These are phyloP conservation scores for Peromyscus aztecus DNA, from an alignment of 2,797 vertebrate genomes.

Conservation along the genomic window DNA sequence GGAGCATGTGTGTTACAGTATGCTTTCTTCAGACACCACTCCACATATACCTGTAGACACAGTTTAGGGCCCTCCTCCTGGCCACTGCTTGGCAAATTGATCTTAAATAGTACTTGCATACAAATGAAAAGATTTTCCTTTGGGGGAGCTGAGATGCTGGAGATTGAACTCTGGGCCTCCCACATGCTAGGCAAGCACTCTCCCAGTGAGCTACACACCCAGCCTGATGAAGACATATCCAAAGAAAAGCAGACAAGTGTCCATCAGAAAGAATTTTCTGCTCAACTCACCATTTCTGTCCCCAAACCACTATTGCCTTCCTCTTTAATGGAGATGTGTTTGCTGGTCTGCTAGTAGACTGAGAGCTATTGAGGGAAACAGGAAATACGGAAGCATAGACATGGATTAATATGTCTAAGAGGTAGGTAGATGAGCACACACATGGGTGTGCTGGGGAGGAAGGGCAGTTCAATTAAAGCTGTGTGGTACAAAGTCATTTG, in stretches of 20 bases:
- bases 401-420: neutral
- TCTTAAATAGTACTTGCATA: neutral
- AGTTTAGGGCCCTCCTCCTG: neutral
- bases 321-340: neutral
- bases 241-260: neutral
- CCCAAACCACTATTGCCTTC: neutral
- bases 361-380: neutral
- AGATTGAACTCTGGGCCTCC: neutral
- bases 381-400: neutral
- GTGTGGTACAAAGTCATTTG: neutral
- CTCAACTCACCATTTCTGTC: neutral
- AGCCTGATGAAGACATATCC: neutral
- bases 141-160: neutral
- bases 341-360: neutral
- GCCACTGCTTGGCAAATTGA: neutral
- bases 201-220: neutral
- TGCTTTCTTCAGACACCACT: neutral
- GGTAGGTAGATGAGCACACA: neutral
- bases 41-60: neutral
- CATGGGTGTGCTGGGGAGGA: neutral
- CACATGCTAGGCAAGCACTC: neutral
- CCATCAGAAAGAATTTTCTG: neutral
- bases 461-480: neutral
- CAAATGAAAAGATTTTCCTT: neutral
- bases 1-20: neutral